Evolutionary conservation across 2,888 invertebrate genomes (phyloP).

Genomic region (Fabriciana adippe): DNA sequence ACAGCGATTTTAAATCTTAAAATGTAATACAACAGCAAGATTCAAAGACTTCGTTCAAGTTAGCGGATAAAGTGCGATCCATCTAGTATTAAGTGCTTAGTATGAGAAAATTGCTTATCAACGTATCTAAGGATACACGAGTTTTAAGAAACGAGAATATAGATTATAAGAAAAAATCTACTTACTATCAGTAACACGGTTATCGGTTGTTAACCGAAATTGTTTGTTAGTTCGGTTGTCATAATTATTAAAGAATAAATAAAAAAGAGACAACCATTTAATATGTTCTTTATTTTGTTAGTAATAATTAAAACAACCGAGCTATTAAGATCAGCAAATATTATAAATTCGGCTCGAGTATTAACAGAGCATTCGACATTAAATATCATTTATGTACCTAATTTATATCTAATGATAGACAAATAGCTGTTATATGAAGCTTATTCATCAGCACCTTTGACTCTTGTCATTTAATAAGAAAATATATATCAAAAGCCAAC

Average conservation of each 20-base stretch:
- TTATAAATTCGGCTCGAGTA: conserved; percentile 1
- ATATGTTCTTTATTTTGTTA: not conserved
- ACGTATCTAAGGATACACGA: not conserved
- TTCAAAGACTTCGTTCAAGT: conserved; percentile 21
- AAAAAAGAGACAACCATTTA: not conserved
- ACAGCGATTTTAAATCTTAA: conserved; percentile 34
- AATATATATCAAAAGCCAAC: conserved; percentile 13
- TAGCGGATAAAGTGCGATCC: conserved; percentile 20
- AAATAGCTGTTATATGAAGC: conserved; percentile 13
- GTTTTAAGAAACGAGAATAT: conserved; percentile 13
- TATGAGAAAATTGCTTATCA: conserved; percentile 5
- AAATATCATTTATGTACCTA: conserved; percentile 2
- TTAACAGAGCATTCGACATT: not conserved
- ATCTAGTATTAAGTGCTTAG: conserved; percentile 23
- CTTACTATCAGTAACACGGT: conserved; percentile 2
- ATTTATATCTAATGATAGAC: conserved; percentile 6
- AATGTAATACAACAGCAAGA: conserved; percentile 38
- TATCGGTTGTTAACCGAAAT: conserved; percentile 10
- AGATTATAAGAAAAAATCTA: conserved; percentile 12
- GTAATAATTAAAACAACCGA: not conserved
- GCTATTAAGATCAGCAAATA: not conserved
- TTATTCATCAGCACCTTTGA: conserved; percentile 21
- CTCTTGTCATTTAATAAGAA: conserved; percentile 5
- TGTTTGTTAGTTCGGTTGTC: not conserved
- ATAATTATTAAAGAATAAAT: not conserved